Evolutionary conservation across 1,140 invertebrate genomes (phyloP).

Genomic region (Babylonia areolata): DNA sequence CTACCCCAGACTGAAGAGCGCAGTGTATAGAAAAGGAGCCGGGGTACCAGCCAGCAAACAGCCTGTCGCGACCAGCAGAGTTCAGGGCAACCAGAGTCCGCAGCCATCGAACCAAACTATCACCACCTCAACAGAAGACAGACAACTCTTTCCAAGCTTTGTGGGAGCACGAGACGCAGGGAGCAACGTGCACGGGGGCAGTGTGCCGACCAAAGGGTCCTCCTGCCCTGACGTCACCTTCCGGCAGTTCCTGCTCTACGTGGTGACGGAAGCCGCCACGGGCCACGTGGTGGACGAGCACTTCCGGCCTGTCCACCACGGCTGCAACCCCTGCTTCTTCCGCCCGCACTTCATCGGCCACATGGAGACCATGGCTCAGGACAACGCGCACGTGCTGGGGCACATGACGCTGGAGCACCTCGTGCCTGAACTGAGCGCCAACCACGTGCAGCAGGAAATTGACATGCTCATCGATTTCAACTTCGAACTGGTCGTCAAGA

Average conservation of each 20-base stretch:
- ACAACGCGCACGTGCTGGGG: slow-evolving; percentile 22
- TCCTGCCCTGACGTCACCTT: slow-evolving; percentile 34
- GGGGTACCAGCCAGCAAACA: too few species aligned
- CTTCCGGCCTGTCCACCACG: slow-evolving; percentile 32
- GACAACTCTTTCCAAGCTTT: neutral
- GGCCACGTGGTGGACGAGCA: slow-evolving; percentile 35
- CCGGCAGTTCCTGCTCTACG: slow-evolving; percentile 41
- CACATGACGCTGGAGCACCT: neutral
- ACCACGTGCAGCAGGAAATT: slow-evolving; percentile 31
- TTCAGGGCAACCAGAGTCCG: neutral
- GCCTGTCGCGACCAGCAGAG: neutral
- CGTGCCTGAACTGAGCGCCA: neutral
- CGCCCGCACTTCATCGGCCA: slow-evolving; percentile 39
- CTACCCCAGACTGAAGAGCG: slow-evolving; percentile 9
- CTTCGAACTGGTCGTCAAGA: neutral
- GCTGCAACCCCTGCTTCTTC: slow-evolving; percentile 40
- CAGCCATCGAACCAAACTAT: neutral
- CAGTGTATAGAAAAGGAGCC: neutral
- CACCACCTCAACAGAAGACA: neutral
- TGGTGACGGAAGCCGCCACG: neutral
- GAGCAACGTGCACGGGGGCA: neutral
- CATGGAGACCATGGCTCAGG: slow-evolving; percentile 34
- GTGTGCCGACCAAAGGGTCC: too few species aligned
- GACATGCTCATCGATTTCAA: slow-evolving; percentile 30
- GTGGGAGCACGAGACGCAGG: neutral